Evolutionary conservation across 2,888 invertebrate genomes (phyloP), one percentile per base, ranked within the genome.

Genomic region (Cephalotes varians): DNA sequence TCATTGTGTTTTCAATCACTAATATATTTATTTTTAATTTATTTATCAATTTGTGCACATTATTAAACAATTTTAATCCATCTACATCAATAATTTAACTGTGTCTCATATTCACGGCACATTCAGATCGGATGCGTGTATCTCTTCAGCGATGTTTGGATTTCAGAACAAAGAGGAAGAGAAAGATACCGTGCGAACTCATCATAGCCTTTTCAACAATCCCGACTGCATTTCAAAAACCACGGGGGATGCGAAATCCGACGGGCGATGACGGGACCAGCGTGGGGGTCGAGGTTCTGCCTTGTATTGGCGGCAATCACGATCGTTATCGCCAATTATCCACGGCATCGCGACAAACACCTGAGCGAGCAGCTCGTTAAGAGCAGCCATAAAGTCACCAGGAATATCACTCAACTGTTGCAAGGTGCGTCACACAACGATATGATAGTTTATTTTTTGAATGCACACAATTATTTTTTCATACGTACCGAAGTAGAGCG

Each of bases 321-420:
- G 81, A 90, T 94, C 86, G 94, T 93, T 89, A 93, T 93, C 87
- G 93, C 92, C 86, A 93, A 93, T 91, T 92, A 93, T 90, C 94
- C 92, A 51, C 92, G 88, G 84, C 91, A 92, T 67, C 90, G 91
- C 89, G 92, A 93, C 89, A 92, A 82, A 81, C 85, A 88, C 60
- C 76, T 89, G 60, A 87, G 85, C 81, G 89, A 86, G 85, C 88
- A 89, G 80, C 86, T 87, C 83, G 87, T 87, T 81, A 88, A 88
- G n/a, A n/a, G n/a, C 83, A 86, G 87, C 80, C 88, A 90, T 80
- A 87, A 86, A 88, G 84, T 87, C 49, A 80, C 84, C 69, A 86
- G 88, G 71, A 92, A 92, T 82, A 74, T 88, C 74, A 91, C 92
- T 18, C 88, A 88, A 9, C 37, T 88, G 56, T 37, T 88, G 56